phyloP scores from a whole-genome alignment of 2,797 vertebrate species.

The Falco berigora region DNA sequence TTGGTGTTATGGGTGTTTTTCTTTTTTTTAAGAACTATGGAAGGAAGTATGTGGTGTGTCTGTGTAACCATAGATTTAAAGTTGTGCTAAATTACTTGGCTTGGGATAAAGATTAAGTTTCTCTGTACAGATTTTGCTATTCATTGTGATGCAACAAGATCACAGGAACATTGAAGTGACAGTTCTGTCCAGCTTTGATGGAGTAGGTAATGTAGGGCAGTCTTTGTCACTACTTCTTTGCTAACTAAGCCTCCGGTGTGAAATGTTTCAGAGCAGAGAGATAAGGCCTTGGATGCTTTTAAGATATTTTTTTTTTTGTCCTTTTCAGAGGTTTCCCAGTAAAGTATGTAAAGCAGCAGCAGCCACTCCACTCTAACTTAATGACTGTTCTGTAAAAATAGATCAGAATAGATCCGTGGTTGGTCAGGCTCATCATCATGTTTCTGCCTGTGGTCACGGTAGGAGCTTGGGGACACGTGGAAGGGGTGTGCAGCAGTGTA shows the following conservation, averaged over 20 bases:
- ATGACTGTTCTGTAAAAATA: background rate
- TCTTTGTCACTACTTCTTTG: background rate
- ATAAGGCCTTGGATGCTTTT: background rate
- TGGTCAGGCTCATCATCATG: rapidly evolving
- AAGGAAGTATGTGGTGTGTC: background rate
- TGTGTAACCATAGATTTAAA: background rate
- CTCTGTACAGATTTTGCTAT: background rate
- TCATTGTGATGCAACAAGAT: background rate
- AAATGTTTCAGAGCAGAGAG: background rate
- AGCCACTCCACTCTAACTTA: background rate
- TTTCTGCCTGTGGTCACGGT: background rate
- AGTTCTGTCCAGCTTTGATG: background rate
- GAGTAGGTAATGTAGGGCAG: background rate
- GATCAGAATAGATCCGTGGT: background rate
- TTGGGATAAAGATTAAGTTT: background rate
- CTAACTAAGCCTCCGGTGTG: background rate
- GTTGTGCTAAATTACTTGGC: background rate
- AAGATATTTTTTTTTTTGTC: background rate
- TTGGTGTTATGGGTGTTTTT: background rate
- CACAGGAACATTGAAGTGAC: background rate
- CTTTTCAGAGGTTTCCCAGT: background rate
- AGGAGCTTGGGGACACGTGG: rapidly evolving
- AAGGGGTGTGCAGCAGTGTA: background rate
- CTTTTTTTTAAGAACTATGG: background rate
- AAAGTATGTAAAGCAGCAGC: background rate